These are phyloP conservation scores for Zosterops lateralis DNA, from an alignment of 2,113 vertebrate genomes.

Conservation along the genomic window DNA sequence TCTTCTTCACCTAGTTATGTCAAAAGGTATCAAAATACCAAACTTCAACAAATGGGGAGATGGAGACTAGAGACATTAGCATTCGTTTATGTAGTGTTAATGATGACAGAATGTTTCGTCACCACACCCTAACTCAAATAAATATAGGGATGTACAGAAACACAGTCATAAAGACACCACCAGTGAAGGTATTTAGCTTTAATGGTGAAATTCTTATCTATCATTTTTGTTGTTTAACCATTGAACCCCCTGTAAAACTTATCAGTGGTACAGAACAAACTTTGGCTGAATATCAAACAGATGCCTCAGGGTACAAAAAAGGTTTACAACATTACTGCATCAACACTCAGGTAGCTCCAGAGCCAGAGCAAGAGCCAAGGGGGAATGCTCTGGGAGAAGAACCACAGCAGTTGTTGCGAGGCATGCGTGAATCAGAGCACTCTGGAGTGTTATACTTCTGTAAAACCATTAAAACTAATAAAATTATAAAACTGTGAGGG, in stretches of 20 bases:
- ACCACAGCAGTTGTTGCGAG: not conserved
- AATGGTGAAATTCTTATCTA: not conserved
- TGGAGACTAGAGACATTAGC: not conserved
- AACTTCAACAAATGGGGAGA: not conserved
- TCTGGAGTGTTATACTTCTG: not conserved
- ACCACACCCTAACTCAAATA: not conserved
- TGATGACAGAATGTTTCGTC: not conserved
- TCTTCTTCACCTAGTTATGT: not conserved
- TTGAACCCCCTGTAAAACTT: not conserved
- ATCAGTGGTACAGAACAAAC: not conserved
- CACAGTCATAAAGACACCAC: not conserved
- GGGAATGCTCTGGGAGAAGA: not conserved
- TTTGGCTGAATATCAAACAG: not conserved
- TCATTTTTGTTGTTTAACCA: not conserved
- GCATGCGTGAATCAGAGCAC: fast-evolving
- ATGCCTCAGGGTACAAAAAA: not conserved
- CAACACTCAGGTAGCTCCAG: not conserved
- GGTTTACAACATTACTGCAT: not conserved
- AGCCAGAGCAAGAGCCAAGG: not conserved
- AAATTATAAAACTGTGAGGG: not conserved
- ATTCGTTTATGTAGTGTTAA: not conserved
- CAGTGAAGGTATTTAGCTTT: not conserved
- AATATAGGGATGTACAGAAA: not conserved
- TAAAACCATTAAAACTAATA: not conserved
- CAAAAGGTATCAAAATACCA: not conserved